phyloP scores from a whole-genome alignment of 2,113 vertebrate species.

The Myotis yumanensis region DNA sequence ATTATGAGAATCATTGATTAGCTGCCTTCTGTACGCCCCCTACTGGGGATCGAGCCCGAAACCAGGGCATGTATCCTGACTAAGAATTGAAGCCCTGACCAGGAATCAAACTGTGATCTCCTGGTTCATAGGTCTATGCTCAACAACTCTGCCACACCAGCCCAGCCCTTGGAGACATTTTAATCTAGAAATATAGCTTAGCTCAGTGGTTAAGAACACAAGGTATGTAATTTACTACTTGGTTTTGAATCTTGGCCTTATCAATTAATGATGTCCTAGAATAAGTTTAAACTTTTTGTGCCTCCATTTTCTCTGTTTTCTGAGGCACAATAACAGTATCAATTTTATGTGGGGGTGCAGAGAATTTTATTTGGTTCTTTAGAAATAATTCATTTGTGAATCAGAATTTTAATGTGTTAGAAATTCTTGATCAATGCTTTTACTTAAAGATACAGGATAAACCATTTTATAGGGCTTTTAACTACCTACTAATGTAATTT shows the following conservation, averaged over 20 bases:
- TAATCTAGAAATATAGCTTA: slow-evolving; percentile 59
- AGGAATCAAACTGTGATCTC: no score
- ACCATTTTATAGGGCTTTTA: slow-evolving; percentile 80
- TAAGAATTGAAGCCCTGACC: no score
- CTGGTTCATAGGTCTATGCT: no score
- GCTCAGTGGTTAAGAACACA: background rate
- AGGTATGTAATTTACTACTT: background rate
- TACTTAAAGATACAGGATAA: slow-evolving; percentile 74
- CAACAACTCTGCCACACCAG: no score
- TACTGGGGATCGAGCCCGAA: no score
- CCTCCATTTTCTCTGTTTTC: slow-evolving; percentile 5
- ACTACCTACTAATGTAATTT: slow-evolving; percentile 80
- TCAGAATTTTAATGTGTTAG: slow-evolving; percentile 55
- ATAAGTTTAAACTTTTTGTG: background rate
- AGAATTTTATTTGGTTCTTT: slow-evolving; percentile 50
- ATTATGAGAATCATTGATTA: no score
- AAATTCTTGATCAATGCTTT: slow-evolving; percentile 70
- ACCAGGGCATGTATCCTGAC: no score
- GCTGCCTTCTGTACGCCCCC: no score
- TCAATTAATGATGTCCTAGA: slow-evolving; percentile 32
- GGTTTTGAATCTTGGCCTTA: background rate
- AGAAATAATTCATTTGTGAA: slow-evolving; percentile 15
- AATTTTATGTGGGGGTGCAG: background rate
- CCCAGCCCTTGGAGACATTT: background rate
- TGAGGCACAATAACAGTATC: background rate